Evolutionary conservation across 2,888 invertebrate species (phyloP).

Genomic region (Drosophila putrida): DNA sequence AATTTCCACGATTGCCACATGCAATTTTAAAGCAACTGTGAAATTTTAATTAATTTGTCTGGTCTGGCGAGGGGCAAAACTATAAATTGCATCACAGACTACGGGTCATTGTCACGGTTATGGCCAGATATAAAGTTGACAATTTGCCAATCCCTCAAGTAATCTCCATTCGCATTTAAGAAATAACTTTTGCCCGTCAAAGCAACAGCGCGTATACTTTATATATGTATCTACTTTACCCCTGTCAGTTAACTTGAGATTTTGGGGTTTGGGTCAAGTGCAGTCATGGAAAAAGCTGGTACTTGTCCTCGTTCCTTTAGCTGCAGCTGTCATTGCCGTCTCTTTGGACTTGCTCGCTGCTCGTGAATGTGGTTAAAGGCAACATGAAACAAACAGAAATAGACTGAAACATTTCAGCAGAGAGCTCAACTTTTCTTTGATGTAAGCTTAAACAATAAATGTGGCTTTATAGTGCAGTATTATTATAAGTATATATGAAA

Average conservation of each 20-base stretch:
- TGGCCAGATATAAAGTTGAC: conserved; percentile 14
- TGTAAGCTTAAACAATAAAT: neutral
- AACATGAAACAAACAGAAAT: conserved; percentile 13
- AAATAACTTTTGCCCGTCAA: conserved; percentile 4
- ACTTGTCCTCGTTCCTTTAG: conserved; percentile 48
- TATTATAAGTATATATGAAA: neutral
- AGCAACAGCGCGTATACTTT: conserved; percentile 39
- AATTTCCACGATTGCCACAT: conserved; percentile 14
- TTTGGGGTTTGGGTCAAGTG: conserved; percentile 68
- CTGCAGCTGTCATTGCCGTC: conserved; percentile 19
- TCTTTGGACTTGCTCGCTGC: conserved; percentile 16
- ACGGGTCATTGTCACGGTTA: conserved; percentile 52
- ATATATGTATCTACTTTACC: conserved; percentile 5
- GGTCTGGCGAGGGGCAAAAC: neutral
- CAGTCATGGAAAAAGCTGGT: conserved; percentile 26
- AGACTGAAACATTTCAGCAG: conserved; percentile 7
- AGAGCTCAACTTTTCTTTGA: neutral
- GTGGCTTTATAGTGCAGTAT: neutral
- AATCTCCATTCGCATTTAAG: conserved; percentile 1
- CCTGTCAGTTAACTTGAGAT: conserved; percentile 8
- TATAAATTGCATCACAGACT: neutral
- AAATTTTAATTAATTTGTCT: conserved; percentile 53
- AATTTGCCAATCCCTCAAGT: conserved; percentile 12
- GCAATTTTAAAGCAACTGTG: conserved; percentile 34
- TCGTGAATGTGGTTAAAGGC: conserved; percentile 39